Base-by-base conservation (phyloP, 2,113 vertebrate species). In the Rana temporaria region DNA sequence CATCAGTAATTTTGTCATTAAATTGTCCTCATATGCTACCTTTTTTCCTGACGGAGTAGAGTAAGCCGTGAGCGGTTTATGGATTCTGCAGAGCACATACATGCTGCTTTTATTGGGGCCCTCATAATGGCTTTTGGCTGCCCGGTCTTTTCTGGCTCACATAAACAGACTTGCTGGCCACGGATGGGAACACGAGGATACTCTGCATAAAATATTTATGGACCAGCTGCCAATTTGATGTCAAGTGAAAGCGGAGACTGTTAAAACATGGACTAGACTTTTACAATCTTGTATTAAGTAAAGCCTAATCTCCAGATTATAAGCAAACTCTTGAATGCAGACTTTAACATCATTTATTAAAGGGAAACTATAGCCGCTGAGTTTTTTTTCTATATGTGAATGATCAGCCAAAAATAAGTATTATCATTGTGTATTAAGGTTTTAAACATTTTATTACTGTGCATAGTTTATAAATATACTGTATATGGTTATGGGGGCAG, bases 221-320 rank as follows among this genome's bases (percentile, higher is more conserved):
- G 91, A 86, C 91, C 90, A 90, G 91, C 89, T 93, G 92, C 93
- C 93, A 95, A 91, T 90, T 90, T 94, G 91, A 91, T 96, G 94
- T 96, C 92, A 85, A 90, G 90, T 95, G 93, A 90, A 96, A 94
- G 94, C 89, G 91, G 89, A 93, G 93, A 90, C 91, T 82, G 85
- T 92, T 95, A 89, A 96, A 95, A 96, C 96, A 96, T 94, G 97
- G 95, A 93, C 91, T 91, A 89, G 92, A 90, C 89, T 90, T 93
- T 88, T 84, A 77, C 19, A 52, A 38, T 34, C 32, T 63, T 63
- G 71, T 16, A 74, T 17, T 38, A 59, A 38, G 55, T 56, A 20
- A 59, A 6, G 26, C n/a, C 42, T 59, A 74, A 60, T 74, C 71
- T 59, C 55, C 55, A 57, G 34, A 74, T 38, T 59, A 74, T 60